Evolutionary conservation across 37 sponge, comb jelly and placozoan genomes (phyloP).

Genomic region (Geodia barretti): DNA sequence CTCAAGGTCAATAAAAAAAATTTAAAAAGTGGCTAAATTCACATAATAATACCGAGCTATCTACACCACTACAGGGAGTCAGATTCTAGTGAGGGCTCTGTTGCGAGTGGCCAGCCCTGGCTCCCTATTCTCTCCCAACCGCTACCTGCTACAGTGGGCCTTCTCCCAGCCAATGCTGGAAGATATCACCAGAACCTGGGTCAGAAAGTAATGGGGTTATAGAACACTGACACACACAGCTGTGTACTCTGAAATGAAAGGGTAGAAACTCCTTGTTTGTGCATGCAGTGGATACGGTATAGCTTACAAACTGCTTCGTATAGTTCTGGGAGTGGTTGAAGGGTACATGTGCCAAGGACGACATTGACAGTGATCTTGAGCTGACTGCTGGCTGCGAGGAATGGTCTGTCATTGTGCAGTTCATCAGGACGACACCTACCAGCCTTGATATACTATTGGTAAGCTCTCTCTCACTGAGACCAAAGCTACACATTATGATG

Average conservation of each 20-base stretch:
- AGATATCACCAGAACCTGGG: conserved; percentile 14
- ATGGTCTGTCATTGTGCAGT: not conserved
- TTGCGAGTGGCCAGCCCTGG: conserved; percentile 5
- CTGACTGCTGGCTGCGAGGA: not conserved
- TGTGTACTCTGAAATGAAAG: too few relatives aligned
- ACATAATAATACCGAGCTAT: too few relatives aligned
- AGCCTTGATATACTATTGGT: not conserved
- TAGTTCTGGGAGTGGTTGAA: conserved; percentile 23
- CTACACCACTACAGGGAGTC: not conserved
- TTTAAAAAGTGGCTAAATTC: too few relatives aligned
- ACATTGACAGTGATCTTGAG: not conserved
- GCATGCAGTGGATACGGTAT: too few relatives aligned
- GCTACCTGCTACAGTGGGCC: conserved; percentile 6
- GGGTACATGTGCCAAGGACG: not conserved
- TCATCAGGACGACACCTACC: not conserved
- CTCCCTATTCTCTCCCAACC: conserved; percentile 23
- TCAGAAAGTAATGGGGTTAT: too few relatives aligned
- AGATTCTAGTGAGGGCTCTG: conserved; percentile 24
- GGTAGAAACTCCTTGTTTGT: too few relatives aligned
- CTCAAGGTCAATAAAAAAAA: too few relatives aligned
- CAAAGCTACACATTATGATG: not conserved
- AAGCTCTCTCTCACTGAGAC: not conserved
- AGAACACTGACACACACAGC: too few relatives aligned
- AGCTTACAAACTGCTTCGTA: too few relatives aligned
- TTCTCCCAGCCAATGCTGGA: conserved; percentile 1